Evolutionary conservation across 1,140 invertebrate species (phyloP), one percentile per base, ranked within the genome.

Genomic region (Penaeus vannamei): DNA sequence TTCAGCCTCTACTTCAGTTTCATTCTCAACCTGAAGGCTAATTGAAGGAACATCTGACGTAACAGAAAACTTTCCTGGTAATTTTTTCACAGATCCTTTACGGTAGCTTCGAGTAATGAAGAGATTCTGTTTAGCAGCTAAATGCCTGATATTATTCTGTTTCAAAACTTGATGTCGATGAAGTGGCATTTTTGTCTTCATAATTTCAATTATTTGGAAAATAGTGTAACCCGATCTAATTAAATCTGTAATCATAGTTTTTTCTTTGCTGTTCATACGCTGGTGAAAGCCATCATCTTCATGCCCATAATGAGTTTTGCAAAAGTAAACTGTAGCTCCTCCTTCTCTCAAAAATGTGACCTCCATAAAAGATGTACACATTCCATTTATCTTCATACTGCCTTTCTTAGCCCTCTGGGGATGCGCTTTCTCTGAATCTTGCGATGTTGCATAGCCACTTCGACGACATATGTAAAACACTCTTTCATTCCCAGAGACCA

Each of bases 351-450:
- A 26, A 60, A 88, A 88, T 14, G 42, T 83, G n/a, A 72, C 87
- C 42, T 76, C 80, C 87, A 88, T 88, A 29, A 88, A 88, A 53
- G 87, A 88, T 1, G 87, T 88, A 69, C 87, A 88, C 53, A 88
- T 69, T 26, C 81, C 87, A 76, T 88, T 88, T n/a, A 88, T 88
- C 69, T 88, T 88, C 36, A 77, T 72, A 22, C 87, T 88, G 10
- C 61, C n/a, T 36, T 60, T 84, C 53, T 53, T 86, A 14, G 53
- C 53, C 17, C 53, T 53, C 12, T 53, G 53, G 53, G 53, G 53
- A 53, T 53, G 5, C 12, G 53, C 12, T 53, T 53, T 53, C 36
- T 46, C 72, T 60, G 32, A n/a, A 7, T 29, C 26, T 3, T 46
- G 42, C 22, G 29, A 53, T 59, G 83, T 88, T 1, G 69, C 42